Evolutionary conservation across 2,113 vertebrate species (phyloP).

Genomic region (Empidonax alnorum): DNA sequence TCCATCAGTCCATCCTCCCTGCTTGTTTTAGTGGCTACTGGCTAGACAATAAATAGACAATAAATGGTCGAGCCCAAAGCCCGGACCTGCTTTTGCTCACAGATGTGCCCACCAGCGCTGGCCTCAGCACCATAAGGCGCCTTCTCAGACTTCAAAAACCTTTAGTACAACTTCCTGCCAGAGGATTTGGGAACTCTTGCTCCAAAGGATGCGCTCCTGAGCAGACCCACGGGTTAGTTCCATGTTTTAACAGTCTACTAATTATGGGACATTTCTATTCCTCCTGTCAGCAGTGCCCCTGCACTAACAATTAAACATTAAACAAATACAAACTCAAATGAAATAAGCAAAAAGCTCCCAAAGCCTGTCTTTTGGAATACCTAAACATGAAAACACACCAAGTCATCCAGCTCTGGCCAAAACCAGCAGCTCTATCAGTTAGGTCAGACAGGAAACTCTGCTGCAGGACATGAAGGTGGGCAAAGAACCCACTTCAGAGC

Average conservation of each 20-base stretch:
- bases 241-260: background rate
- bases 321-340: background rate
- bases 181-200: background rate
- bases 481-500: background rate
- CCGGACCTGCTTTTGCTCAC: background rate
- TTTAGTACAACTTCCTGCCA: fast-evolving
- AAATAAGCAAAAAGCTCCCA: background rate
- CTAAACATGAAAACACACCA: background rate
- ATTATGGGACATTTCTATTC: background rate
- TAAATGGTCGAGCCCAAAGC: background rate
- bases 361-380: background rate
- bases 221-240: background rate
- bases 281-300: background rate
- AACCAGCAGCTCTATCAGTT: background rate
- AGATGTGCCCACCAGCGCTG: background rate
- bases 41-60: background rate
- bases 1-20: background rate
- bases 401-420: background rate
- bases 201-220: background rate
- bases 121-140: fast-evolving
- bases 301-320: background rate
- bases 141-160: background rate
- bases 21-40: background rate
- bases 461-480: background rate
- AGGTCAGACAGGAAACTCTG: background rate